Evolutionary conservation across 2,888 invertebrate genomes (phyloP).

Genomic region (Ctena decussata): DNA sequence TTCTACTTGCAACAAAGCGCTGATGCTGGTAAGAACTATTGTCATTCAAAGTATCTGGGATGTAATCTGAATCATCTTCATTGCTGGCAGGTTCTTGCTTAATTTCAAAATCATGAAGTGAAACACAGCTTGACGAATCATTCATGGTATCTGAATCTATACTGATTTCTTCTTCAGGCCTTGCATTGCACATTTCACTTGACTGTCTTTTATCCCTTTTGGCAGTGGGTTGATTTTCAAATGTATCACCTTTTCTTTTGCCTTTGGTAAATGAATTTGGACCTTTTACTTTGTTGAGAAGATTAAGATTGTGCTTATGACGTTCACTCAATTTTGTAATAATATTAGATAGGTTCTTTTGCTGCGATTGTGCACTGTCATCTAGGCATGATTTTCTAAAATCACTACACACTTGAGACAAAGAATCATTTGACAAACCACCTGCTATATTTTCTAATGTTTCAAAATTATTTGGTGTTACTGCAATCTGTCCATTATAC

Average conservation of each 20-base stretch:
- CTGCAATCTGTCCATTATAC: background rate
- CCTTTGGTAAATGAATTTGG: background rate
- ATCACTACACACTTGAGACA: background rate
- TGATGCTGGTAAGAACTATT: background rate
- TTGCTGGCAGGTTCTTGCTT: background rate
- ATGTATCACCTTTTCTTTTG: background rate
- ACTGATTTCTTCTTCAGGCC: background rate
- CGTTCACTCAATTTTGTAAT: background rate
- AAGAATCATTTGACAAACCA: background rate
- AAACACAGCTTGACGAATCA: background rate
- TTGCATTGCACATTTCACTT: background rate
- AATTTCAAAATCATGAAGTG: background rate
- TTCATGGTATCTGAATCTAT: background rate
- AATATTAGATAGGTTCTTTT: background rate
- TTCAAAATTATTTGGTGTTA: background rate
- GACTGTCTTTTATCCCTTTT: background rate
- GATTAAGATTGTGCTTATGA: background rate
- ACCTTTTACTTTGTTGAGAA: background rate
- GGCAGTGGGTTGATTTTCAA: background rate
- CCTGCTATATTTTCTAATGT: background rate
- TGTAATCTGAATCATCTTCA: background rate
- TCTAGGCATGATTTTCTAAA: background rate
- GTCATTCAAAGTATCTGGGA: too few relatives aligned
- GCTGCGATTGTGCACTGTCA: background rate
- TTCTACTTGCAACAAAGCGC: background rate